A percentile compares a stretch with the other conserved stretches of the same genome.
Conservation (phyloP, 2,113 vertebrate genomes). For the Desmodus rotundus region DNA sequence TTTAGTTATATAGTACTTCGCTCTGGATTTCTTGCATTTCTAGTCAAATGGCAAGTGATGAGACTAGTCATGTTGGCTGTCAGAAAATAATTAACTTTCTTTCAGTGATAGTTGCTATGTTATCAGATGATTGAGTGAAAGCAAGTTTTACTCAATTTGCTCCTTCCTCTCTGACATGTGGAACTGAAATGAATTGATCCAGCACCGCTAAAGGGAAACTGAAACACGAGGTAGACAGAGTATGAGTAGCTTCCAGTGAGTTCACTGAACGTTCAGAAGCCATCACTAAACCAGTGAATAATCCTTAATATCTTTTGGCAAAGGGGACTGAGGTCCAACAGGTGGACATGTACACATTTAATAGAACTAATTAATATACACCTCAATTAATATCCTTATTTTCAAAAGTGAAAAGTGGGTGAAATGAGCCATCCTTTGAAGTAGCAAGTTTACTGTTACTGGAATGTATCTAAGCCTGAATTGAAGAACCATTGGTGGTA, state of each 20-base stretch:
- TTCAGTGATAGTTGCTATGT: not conserved
- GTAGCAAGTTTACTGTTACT: not conserved
- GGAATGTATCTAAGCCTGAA: not conserved
- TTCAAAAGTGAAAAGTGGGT: not conserved
- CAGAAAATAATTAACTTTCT: slow-evolving; percentile 27
- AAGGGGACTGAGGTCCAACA: not conserved
- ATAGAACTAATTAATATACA: not conserved
- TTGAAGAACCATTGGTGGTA: not conserved
- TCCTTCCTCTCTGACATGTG: not conserved
- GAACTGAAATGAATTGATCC: not conserved
- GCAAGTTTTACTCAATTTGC: not conserved
- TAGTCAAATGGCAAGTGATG: not conserved
- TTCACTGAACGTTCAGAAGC: not conserved
- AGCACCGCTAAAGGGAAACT: not conserved
- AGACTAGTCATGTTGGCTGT: not conserved
- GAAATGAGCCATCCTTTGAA: not conserved
- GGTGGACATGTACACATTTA: not conserved
- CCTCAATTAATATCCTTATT: slow-evolving; percentile 10
- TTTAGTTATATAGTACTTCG: not conserved
- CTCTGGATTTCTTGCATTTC: not conserved
- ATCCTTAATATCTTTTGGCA: not conserved
- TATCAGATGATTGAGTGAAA: not conserved
- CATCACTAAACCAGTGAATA: slow-evolving; percentile 5
- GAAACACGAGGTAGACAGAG: not conserved
- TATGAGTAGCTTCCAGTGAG: not conserved